phyloP scores from a whole-genome alignment of 1,140 invertebrate genomes.

The Steinernema khuongi region DNA sequence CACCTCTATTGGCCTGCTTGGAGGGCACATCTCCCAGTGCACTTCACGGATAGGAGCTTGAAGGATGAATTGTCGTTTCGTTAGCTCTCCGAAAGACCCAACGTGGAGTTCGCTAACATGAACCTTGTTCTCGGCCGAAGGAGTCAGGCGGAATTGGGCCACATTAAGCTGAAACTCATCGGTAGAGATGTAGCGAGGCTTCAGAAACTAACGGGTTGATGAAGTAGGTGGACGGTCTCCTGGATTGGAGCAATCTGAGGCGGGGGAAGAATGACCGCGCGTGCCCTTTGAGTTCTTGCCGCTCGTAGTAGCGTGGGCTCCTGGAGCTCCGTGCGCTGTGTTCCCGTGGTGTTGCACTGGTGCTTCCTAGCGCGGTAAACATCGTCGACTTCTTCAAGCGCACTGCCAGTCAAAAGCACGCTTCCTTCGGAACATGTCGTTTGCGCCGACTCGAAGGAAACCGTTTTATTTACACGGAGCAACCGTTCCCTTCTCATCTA shows the following conservation, averaged over 20 bases:
- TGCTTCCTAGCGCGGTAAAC: background rate
- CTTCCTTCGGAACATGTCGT: slow-evolving; percentile 1
- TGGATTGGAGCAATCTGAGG: slow-evolving; percentile 22
- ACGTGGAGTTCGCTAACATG: slow-evolving; percentile 21
- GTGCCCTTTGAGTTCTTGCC: background rate
- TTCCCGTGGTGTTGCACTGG: background rate
- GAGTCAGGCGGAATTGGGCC: background rate
- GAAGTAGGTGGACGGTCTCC: background rate
- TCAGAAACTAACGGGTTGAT: slow-evolving; percentile 13
- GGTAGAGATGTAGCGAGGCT: background rate
- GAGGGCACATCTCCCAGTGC: slow-evolving; percentile 32
- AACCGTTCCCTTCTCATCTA: background rate
- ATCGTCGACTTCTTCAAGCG: slow-evolving; percentile 19
- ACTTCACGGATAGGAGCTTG: slow-evolving; percentile 28
- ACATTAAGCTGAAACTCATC: slow-evolving; percentile 17
- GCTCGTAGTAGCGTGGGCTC: slow-evolving; percentile 26
- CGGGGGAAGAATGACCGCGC: slow-evolving; percentile 17
- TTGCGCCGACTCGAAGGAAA: slow-evolving; percentile 25
- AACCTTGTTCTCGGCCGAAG: slow-evolving; percentile 17
- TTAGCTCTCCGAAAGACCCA: slow-evolving; percentile 6
- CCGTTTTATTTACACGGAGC: slow-evolving; percentile 8
- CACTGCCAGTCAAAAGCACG: slow-evolving; percentile 16
- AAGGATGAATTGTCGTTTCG: slow-evolving; percentile 20
- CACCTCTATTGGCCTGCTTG: slow-evolving; percentile 23
- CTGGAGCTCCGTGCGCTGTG: background rate